Base-by-base conservation (phyloP, 2,888 invertebrate species). In the Cataglyphis albicans region DNA sequence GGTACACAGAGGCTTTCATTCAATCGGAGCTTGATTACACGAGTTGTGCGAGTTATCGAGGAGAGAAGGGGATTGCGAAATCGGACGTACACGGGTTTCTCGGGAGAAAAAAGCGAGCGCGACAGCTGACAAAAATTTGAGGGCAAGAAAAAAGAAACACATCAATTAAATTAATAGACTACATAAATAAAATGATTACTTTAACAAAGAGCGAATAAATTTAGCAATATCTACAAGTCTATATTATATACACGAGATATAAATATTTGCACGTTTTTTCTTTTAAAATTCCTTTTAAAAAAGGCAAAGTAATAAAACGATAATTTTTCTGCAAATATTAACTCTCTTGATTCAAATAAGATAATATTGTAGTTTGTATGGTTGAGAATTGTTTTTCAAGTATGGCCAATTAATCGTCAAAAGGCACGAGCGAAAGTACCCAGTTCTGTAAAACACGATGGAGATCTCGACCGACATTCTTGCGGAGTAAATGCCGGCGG, bases 1-100 rank as follows among this genome's bases (percentile, higher is more conserved):
- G 82, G 57, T 74, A 82, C 83, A 86, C 83, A 84, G 85, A 89
- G 84, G 68, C 84, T 84, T 90, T 88, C 90, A 89, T 90, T 90
- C 89, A 86, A 72, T 82, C 65, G 55, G 65, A 80, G 81, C 74
- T 70, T 83, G 90, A 90, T 90, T 88, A 88, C 84, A 72, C 76
- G 83, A 81, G 83, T 41, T 35, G 25, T 52, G 48, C 78, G 82
- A 81, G 83, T 85, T 88, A 88, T 84, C 86, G 84, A 81, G 61
- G 86, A 86, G 82, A 82, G 72, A 52, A 67, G 73, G 80, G 76
- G 15, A 67, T 84, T 81, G 87, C 85, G 86, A 90, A 90, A 90
- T 88, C 85, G 82, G 76, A 81, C 74, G 80, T 83, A 59, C 41
- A 25, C 57, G n/a, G 82, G 74, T 84, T 90, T 88, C 88, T 86